Evolutionary conservation across 2,113 vertebrate species (phyloP).

Genomic region (Muscicapa adusta): DNA sequence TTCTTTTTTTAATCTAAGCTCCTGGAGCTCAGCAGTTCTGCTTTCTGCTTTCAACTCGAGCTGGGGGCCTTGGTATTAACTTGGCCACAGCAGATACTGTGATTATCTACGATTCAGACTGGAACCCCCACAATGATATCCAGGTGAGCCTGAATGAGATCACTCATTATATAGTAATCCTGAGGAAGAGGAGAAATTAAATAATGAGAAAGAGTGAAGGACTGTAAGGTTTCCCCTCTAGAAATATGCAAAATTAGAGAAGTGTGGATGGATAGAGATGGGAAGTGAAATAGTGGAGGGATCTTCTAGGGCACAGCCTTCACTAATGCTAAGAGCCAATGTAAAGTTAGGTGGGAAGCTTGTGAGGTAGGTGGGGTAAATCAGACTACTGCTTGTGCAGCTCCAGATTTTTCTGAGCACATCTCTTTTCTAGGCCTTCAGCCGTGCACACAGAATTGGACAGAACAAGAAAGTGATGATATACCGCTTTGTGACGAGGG

Average conservation of each 20-base stretch:
- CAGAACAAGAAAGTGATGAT: conserved; percentile 99
- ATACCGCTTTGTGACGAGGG: conserved; percentile 97
- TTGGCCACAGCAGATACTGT: conserved; percentile 97
- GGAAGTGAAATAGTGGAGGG: background rate
- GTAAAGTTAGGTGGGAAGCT: background rate
- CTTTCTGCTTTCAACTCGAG: conserved; percentile 95
- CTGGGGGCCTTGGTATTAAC: conserved; percentile 96
- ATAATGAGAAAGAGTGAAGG: background rate
- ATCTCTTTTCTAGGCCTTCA: conserved; percentile 84
- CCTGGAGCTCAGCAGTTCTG: conserved; percentile 97
- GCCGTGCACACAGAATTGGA: conserved; percentile 96
- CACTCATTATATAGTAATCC: background rate
- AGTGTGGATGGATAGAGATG: background rate
- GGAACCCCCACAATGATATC: conserved; percentile 99
- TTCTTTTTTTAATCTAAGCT: conserved; percentile 69
- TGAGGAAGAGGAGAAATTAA: background rate
- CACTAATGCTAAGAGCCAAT: background rate
- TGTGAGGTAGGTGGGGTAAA: background rate
- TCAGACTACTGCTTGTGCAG: background rate
- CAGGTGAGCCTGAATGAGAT: conserved; percentile 78
- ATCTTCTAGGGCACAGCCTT: background rate
- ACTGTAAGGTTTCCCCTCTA: background rate
- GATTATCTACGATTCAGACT: conserved; percentile 97
- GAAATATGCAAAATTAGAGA: background rate
- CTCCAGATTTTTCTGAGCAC: background rate